These are phyloP conservation scores for Podocnemis expansa DNA, from an alignment of 2,113 vertebrate genomes.

Conservation along the genomic window DNA sequence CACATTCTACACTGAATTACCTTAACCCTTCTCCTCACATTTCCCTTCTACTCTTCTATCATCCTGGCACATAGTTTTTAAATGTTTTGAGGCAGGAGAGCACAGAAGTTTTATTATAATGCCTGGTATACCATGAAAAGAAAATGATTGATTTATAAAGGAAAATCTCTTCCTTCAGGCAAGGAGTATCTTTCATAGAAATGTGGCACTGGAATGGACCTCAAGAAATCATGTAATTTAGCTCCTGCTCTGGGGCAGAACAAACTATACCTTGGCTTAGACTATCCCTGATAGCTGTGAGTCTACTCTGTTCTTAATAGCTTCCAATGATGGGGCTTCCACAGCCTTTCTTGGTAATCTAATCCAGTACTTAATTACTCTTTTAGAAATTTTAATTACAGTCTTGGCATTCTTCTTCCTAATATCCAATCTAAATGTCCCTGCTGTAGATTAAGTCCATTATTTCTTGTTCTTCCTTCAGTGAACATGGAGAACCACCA, in stretches of 20 bases:
- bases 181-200: background rate
- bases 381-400: background rate
- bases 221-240: background rate
- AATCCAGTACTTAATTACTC: background rate
- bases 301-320: background rate
- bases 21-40: background rate
- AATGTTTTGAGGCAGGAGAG: slow-evolving; percentile 30
- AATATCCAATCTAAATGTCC: background rate
- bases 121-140: background rate
- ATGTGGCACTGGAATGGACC: background rate
- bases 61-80: background rate
- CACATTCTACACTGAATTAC: background rate
- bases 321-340: background rate
- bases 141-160: background rate
- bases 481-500: background rate
- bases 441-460: background rate
- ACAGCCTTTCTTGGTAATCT: background rate
- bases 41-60: background rate
- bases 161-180: background rate
- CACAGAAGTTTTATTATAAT: background rate
- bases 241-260: background rate
- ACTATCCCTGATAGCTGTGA: background rate
- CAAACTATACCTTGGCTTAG: background rate
- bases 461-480: background rate
- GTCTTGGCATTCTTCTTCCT: background rate